These are phyloP conservation scores for Megalurothrips usitatus DNA, from an alignment of 2,888 invertebrate species.

Conservation along the genomic window DNA sequence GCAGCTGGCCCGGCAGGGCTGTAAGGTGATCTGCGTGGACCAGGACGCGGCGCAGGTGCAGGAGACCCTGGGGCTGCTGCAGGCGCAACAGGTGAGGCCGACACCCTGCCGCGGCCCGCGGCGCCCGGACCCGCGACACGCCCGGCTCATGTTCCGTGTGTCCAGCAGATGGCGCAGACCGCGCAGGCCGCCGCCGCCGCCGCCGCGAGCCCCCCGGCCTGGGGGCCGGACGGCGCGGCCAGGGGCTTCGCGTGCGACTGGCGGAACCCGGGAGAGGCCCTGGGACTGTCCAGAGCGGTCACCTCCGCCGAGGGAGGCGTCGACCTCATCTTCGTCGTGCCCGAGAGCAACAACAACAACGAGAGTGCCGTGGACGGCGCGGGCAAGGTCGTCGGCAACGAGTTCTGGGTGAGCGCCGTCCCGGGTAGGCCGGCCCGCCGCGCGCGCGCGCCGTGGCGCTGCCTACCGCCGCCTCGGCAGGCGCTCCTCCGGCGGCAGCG, in stretches of 20 bases:
- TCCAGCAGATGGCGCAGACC: too few relatives aligned
- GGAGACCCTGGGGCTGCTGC: conserved; percentile 10
- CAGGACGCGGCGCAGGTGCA: background rate
- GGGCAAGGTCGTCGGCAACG: conserved; percentile 7
- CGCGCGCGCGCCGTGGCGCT: too few relatives aligned
- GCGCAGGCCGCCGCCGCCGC: background rate
- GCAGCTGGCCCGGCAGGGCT: conserved; percentile 3
- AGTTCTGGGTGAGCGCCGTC: conserved; percentile 17
- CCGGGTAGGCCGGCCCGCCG: background rate
- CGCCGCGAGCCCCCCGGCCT: background rate
- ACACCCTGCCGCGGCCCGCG: too few relatives aligned
- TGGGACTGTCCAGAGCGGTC: conserved; percentile 7
- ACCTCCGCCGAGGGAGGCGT: background rate
- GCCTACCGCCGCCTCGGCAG: too few relatives aligned
- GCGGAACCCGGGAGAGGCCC: conserved; percentile 15
- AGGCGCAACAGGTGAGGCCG: background rate
- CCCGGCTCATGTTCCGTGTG: too few relatives aligned
- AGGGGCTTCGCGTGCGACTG: conserved; percentile 14
- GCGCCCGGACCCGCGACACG: too few relatives aligned
- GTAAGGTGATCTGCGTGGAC: background rate
- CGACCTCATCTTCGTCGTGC: conserved; percentile 16
- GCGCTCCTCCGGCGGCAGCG: too few relatives aligned
- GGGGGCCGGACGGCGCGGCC: background rate
- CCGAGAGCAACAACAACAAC: conserved; percentile 19
- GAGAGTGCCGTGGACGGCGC: background rate